phyloP scores from a whole-genome alignment of 2,797 vertebrate genomes.

The Crocidura indochinensis region DNA sequence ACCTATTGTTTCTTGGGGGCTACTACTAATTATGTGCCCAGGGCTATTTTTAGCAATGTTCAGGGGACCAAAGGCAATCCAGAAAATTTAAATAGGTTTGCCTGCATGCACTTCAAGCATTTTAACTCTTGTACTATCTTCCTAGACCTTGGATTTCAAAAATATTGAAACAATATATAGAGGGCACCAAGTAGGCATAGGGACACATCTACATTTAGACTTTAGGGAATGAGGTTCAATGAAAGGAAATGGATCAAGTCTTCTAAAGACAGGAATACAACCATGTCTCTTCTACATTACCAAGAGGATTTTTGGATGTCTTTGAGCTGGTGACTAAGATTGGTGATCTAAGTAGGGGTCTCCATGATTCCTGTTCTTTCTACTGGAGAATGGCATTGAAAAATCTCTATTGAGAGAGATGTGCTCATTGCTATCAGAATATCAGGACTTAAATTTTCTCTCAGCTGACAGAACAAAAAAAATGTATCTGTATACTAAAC shows the following conservation, averaged over 20 bases:
- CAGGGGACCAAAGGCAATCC: too few species aligned
- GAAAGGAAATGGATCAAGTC: background rate
- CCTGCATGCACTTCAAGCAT: too few species aligned
- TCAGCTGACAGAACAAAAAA: background rate
- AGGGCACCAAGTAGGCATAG: background rate
- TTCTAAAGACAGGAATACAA: slow-evolving; percentile 54
- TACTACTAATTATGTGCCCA: too few species aligned
- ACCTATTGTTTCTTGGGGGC: too few species aligned
- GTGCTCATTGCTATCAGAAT: background rate
- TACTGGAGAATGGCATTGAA: background rate
- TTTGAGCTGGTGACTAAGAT: background rate
- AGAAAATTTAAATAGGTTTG: too few species aligned
- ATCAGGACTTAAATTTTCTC: background rate
- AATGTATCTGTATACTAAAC: background rate
- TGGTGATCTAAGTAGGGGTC: background rate
- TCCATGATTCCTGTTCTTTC: background rate
- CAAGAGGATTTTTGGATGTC: background rate
- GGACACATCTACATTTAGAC: background rate
- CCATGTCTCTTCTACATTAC: background rate
- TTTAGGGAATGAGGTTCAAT: background rate
- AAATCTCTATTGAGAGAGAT: background rate
- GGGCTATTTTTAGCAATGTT: too few species aligned
- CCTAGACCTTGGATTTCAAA: background rate
- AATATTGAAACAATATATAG: background rate
- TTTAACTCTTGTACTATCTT: too few species aligned